Base-by-base conservation (phyloP, 2,888 invertebrate genomes). In the Harpalus rufipes region DNA sequence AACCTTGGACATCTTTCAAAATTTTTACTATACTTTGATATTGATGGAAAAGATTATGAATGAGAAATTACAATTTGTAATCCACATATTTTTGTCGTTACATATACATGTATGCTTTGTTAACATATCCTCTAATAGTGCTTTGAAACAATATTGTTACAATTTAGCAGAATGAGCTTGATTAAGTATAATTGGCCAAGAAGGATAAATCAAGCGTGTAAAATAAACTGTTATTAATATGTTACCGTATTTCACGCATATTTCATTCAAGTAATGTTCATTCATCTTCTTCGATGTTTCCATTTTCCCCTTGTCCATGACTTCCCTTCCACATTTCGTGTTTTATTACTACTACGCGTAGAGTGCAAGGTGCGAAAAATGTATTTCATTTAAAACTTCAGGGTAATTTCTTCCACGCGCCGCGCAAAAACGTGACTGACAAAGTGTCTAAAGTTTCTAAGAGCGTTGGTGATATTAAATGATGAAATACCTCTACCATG, bases 301-400 rank as follows among this genome's bases (percentile, higher is more conserved):
- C 68, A 68, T 81, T 81, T 68, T 65, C 81, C 79, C 12, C 79
- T 80, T 61, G 39, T 8, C 12, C 68, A 82, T 72, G 32, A 78
- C 58, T 39, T 39, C 12, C 32, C 68, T 68, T 59, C 56, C 56
- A 18, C 21, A 51, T 51, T 81, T 68, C 58, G 72, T 56, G 56
- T 68, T 82, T 82, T 82, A 82, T 82, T 72, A 82, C 72, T 82
- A 82, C 72, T 72, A 82, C 32, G 18, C 39, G 51, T 51, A 51
- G 21, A 39, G 59, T n/a, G 32, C 16, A 74, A 82, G 72, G 82
- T 82, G 82, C 39, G 39, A 51, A 21, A 25, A 65, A 72, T 82
- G 59, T 74, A 59, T 74, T 82, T 82, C 82, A 74, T 81, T 81
- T 81, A 65, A 81, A 81, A 81, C 65, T 81, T 81, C 68, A 25